Base-by-base conservation (phyloP, 2,888 invertebrate genomes). In the Globia sparganii region DNA sequence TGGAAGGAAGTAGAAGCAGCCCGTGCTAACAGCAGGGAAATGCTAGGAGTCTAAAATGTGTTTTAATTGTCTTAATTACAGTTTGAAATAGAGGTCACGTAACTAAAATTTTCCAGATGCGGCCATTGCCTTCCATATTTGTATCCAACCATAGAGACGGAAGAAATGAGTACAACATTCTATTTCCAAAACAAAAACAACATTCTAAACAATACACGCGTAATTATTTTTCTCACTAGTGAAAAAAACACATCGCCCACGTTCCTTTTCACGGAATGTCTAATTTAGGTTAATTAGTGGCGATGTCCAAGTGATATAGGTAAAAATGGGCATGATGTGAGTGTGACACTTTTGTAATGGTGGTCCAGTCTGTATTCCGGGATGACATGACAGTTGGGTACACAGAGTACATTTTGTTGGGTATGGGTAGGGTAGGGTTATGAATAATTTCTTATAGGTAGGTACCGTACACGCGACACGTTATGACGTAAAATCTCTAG, bases 201-300 rank as follows among this genome's bases (percentile, higher is more conserved):
- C 18, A 18, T 56, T 28, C 59, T 59, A 11, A 70, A 75, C 75
- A 72, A 77, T 68, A 72, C 58, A 53, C 58, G 28, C 62, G 43
- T 69, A 72, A 81, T 74, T 84, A 71, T 56, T 25, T 82, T 75
- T 70, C 77, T 69, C 67, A 77, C 31, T n/a, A n/a, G n/a, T n/a
- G 61, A 49, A 62, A 77, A 76, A 76, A 13, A 34, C 28, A 61
- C 71, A 25, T 43, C 25, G 53, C 34, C 28, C 53, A 31, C 74
- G 77, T 74, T 81, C 71, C 65, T 71, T 72, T 71, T 72, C 43
- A 78, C 34, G 69, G 71, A 66, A 69, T 46, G 46, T 68, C n/a
- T 74, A 79, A 86, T 87, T 83, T 79, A 31, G 86, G 88, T 86
- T 87, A 87, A 87, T 86, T 87, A 79, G 66, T 70, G 82, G 28